Percentiles rank a stretch among this genome's conserved stretches.
Conservation (phyloP, 2,888 invertebrate species). For the Abrostola tripartita region DNA sequence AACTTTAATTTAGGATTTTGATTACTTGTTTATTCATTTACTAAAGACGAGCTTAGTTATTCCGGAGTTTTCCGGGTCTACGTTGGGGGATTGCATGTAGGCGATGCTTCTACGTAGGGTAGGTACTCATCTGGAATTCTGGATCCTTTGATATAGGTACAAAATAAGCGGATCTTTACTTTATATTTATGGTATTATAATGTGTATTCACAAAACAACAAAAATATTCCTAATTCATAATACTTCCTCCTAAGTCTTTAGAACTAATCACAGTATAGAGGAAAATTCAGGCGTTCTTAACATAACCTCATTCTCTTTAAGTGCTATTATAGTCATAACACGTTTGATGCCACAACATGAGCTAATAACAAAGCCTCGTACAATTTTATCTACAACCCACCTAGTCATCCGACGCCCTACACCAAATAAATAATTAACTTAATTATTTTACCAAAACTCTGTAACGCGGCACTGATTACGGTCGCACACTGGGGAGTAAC, state of each 20-base stretch:
- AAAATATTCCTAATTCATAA: too few species aligned
- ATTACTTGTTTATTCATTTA: slow-evolving; percentile 28
- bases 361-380: slow-evolving; percentile 7
- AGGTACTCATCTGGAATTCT: too few species aligned
- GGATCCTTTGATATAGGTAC: too few species aligned
- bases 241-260: too few species aligned
- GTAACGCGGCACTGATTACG: slow-evolving; percentile 37
- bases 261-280: too few species aligned
- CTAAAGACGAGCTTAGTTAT: neutral
- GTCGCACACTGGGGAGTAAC: slow-evolving; percentile 46
- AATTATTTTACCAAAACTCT: slow-evolving; percentile 41
- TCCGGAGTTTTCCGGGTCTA: neutral
- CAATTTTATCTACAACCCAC: slow-evolving; percentile 25
- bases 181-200: too few species aligned
- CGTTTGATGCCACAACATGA: neutral
- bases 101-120: neutral
- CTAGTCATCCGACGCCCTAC: slow-evolving; percentile 7
- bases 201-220: too few species aligned
- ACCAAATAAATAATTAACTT: slow-evolving; percentile 42
- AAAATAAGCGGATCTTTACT: too few species aligned
- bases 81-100: neutral
- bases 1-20: slow-evolving; percentile 14
- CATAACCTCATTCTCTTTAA: too few species aligned
- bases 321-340: neutral
- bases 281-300: too few species aligned